Evolutionary conservation across 2,797 vertebrate species (phyloP).

Genomic region (Chrosomus eos): DNA sequence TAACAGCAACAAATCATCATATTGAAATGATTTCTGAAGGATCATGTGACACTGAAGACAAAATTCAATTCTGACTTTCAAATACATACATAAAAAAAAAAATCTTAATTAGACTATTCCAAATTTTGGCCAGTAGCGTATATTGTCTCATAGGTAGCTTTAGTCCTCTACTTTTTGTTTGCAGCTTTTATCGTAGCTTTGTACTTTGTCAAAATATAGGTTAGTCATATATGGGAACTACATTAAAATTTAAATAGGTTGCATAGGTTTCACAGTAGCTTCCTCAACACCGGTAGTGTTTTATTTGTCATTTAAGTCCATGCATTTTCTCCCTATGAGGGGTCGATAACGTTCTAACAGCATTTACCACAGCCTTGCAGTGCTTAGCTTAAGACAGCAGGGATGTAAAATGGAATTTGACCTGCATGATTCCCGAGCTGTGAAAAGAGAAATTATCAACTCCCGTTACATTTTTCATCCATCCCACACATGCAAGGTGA

Average conservation of each 20-base stretch:
- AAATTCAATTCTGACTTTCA: not conserved
- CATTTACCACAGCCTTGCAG: not conserved
- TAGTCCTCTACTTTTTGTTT: not conserved
- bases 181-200: not conserved
- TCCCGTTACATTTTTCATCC: constrained; percentile 75
- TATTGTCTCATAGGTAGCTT: not conserved
- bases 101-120: not conserved
- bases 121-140: not conserved
- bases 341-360: not conserved
- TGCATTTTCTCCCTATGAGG: not conserved
- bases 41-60: too few relatives aligned
- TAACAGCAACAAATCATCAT: too few relatives aligned
- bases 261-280: not conserved
- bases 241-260: not conserved
- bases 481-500: constrained; percentile 72
- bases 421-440: constrained; percentile 59
- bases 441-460: constrained; percentile 68
- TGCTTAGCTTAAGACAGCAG: constrained; percentile 34
- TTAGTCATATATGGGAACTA: not conserved
- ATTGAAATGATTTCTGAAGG: too few relatives aligned
- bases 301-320: not conserved
- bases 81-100: not conserved
- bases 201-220: not conserved
- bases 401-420: constrained; percentile 49
- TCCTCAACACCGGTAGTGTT: not conserved